Evolutionary conservation across 23 tunicate genomes (phyloP).

Genomic region (Trididemnum nubilum): DNA sequence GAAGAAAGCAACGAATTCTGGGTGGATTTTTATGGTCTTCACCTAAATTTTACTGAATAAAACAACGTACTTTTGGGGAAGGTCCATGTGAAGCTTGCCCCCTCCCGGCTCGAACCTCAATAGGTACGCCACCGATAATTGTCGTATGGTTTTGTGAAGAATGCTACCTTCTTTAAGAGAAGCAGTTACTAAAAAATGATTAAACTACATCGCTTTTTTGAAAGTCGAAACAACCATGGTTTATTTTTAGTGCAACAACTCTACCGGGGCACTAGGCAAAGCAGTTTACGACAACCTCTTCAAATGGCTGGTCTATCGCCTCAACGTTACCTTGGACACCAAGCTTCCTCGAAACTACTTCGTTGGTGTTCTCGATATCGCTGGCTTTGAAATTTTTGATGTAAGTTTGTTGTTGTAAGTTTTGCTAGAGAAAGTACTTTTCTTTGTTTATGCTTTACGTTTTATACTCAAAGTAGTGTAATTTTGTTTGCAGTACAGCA

Average conservation of each 20-base stretch:
- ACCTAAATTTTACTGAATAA: no score
- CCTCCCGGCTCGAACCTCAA: no score
- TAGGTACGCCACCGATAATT: no score
- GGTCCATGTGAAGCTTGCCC: no score
- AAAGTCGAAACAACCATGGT: no score
- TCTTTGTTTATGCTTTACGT: not conserved
- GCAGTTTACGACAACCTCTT: conserved; percentile 76
- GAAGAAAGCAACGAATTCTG: no score
- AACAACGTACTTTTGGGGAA: no score
- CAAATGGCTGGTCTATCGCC: conserved; percentile 76
- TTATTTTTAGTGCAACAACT: conserved; percentile 60
- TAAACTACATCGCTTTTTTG: no score
- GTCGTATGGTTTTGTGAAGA: no score
- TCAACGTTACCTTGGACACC: conserved; percentile 83
- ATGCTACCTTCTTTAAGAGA: no score
- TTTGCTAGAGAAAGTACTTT: not conserved
- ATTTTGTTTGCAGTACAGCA: not conserved
- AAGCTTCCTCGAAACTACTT: conserved; percentile 89
- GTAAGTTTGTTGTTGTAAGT: conserved; percentile 43
- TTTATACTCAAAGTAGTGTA: not conserved
- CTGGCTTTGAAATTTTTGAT: conserved; percentile 97
- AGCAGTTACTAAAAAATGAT: no score
- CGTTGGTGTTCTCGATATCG: conserved; percentile 94
- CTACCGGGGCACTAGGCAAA: conserved; percentile 91
- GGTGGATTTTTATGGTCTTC: no score